Conservation (phyloP, 2,113 vertebrate genomes). For the Melanocharis versteri region DNA sequence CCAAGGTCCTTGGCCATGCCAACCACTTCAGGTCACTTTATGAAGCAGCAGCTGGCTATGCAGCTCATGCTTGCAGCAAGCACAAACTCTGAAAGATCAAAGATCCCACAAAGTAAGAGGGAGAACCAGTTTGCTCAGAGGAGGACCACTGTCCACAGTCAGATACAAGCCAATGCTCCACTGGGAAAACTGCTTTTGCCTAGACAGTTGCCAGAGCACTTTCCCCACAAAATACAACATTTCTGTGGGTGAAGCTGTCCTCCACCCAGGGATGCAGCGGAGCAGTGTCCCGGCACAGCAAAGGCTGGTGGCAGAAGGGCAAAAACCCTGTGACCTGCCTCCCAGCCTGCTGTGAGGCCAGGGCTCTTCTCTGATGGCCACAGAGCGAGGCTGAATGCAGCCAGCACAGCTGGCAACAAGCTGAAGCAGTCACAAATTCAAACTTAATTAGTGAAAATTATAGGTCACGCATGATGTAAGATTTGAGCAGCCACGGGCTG, state of each 20-base stretch:
- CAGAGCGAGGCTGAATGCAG: not conserved
- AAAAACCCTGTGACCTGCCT: not conserved
- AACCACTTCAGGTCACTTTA: not conserved
- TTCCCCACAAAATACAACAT: fast-evolving
- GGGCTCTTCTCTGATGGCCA: not conserved
- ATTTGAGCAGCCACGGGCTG: not conserved
- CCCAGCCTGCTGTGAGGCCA: not conserved
- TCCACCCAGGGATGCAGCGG: fast-evolving
- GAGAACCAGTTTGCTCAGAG: not conserved
- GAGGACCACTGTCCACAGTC: not conserved
- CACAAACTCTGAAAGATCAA: not conserved
- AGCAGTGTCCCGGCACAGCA: fast-evolving
- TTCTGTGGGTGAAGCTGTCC: not conserved
- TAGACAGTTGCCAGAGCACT: not conserved
- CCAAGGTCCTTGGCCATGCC: not conserved
- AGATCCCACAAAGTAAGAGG: not conserved
- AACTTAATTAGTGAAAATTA: not conserved
- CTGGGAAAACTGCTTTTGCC: not conserved
- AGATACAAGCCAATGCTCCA: not conserved
- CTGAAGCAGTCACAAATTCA: not conserved
- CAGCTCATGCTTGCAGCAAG: not conserved
- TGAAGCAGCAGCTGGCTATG: not conserved
- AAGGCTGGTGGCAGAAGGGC: not conserved
- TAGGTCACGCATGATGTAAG: not conserved
- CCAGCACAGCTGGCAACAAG: not conserved